Evolutionary conservation across 2,888 invertebrate species (phyloP).

Genomic region (Ophioninae sp.): DNA sequence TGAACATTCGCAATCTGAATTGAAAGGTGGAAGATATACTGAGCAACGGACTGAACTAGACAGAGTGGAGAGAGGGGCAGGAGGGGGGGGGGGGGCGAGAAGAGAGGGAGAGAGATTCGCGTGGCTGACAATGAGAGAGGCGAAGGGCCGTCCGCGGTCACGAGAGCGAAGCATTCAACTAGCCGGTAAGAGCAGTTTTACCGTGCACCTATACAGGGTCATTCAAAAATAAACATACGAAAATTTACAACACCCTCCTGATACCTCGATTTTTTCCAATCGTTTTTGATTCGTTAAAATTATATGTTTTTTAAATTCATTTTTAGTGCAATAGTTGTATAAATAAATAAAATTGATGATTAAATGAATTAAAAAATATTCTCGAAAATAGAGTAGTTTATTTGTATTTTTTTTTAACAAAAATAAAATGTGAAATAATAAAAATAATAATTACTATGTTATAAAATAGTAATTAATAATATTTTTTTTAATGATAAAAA

Average conservation of each 20-base stretch:
- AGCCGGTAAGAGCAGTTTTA: slow-evolving; percentile 21
- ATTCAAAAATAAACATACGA: not conserved
- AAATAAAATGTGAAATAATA: too few relatives aligned
- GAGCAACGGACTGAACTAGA: slow-evolving; percentile 43
- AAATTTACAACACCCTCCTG: not conserved
- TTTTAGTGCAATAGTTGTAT: too few relatives aligned
- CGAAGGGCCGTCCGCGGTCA: slow-evolving; percentile 40
- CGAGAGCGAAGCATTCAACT: slow-evolving; percentile 36
- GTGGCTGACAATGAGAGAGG: slow-evolving; percentile 25
- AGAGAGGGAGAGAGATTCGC: slow-evolving; percentile 28
- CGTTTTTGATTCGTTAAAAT: too few relatives aligned
- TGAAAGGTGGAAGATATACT: slow-evolving; percentile 52
- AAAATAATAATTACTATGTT: too few relatives aligned
- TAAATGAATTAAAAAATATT: too few relatives aligned
- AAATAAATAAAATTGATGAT: too few relatives aligned
- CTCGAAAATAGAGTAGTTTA: too few relatives aligned
- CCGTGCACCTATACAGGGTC: not conserved
- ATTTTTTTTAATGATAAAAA: too few relatives aligned
- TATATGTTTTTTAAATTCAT: too few relatives aligned
- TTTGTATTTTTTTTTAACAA: too few relatives aligned
- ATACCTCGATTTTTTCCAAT: not conserved
- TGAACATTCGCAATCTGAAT: slow-evolving; percentile 57
- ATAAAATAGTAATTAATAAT: too few relatives aligned
- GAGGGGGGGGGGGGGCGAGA: slow-evolving; percentile 29
- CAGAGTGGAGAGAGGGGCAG: slow-evolving; percentile 37